These are phyloP conservation scores for Tympanuchus pallidicinctus DNA, from an alignment of 2,113 vertebrate genomes.

Conservation along the genomic window DNA sequence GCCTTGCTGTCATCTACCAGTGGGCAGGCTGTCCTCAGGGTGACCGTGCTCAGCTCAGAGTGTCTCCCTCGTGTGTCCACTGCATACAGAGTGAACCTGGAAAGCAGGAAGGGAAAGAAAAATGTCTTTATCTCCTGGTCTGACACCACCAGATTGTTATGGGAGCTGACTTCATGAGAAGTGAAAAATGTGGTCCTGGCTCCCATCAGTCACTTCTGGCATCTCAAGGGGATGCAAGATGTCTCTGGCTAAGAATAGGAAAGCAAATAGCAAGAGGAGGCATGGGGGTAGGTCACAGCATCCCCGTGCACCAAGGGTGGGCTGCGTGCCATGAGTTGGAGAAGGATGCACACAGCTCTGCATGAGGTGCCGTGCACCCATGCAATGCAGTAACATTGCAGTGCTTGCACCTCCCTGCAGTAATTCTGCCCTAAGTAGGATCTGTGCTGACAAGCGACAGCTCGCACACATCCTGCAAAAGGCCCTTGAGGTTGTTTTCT, in stretches of 20 bases:
- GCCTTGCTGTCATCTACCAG: slow-evolving; percentile 96
- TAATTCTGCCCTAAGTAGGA: neutral
- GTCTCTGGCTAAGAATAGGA: neutral
- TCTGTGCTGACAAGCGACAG: slow-evolving; percentile 46
- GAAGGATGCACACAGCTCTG: neutral
- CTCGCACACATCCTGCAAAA: neutral
- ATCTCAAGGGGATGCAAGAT: neutral
- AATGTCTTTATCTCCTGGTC: neutral
- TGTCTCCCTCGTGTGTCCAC: slow-evolving; percentile 93
- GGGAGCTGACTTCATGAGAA: neutral
- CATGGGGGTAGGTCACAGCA: accelerated
- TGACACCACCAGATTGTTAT: neutral
- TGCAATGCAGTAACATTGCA: accelerated
- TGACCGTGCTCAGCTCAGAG: slow-evolving; percentile 91
- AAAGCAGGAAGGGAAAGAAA: slow-evolving; percentile 32
- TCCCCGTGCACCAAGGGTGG: neutral
- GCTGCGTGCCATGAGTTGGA: accelerated
- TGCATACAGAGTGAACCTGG: slow-evolving; percentile 92
- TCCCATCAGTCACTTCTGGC: neutral
- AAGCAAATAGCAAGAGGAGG: neutral
- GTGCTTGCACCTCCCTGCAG: neutral
- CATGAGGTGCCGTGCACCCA: neutral
- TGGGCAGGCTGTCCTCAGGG: slow-evolving; percentile 92
- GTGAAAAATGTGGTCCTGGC: neutral
- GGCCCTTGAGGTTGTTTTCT: slow-evolving; percentile 53